Conservation (phyloP, 2,888 invertebrate species). For the Chrysomela aeneicollis region DNA sequence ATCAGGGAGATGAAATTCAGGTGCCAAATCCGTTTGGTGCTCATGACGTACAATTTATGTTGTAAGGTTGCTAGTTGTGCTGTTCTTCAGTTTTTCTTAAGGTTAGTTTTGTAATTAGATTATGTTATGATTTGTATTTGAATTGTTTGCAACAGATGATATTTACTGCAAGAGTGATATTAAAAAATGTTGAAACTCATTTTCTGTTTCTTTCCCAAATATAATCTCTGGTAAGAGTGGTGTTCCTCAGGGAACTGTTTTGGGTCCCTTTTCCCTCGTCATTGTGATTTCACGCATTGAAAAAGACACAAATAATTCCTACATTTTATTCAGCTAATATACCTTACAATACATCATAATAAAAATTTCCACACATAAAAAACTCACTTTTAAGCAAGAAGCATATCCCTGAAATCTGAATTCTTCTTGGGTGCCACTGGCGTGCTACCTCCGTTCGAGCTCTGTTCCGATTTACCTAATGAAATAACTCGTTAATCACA, state of each 20-base stretch:
- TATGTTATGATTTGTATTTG: constrained; percentile 33
- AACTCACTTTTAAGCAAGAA: constrained; percentile 1
- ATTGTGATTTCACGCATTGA: no score
- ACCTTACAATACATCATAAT: neutral
- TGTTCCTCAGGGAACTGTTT: no score
- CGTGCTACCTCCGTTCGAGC: constrained; percentile 30
- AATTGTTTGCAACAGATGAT: constrained; percentile 25
- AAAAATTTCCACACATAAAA: neutral
- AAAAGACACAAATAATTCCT: neutral
- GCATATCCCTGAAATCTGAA: constrained; percentile 25
- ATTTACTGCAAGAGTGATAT: constrained; percentile 41
- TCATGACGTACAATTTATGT: constrained; percentile 10
- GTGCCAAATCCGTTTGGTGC: constrained; percentile 11
- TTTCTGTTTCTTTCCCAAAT: constrained; percentile 28
- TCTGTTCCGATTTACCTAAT: neutral
- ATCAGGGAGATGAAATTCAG: constrained; percentile 4
- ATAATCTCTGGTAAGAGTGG: no score
- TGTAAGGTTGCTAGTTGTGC: constrained; percentile 38
- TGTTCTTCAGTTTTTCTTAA: constrained; percentile 33
- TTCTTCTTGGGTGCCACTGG: constrained; percentile 58
- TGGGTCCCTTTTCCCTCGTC: no score
- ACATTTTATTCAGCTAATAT: no score
- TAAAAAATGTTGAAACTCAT: constrained; percentile 37
- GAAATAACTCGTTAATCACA: neutral
- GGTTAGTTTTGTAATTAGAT: constrained; percentile 12